Evolutionary conservation across 2,888 invertebrate species (phyloP), one percentile per base, ranked within the genome.

Genomic region (Nesidiocoris tenuis): DNA sequence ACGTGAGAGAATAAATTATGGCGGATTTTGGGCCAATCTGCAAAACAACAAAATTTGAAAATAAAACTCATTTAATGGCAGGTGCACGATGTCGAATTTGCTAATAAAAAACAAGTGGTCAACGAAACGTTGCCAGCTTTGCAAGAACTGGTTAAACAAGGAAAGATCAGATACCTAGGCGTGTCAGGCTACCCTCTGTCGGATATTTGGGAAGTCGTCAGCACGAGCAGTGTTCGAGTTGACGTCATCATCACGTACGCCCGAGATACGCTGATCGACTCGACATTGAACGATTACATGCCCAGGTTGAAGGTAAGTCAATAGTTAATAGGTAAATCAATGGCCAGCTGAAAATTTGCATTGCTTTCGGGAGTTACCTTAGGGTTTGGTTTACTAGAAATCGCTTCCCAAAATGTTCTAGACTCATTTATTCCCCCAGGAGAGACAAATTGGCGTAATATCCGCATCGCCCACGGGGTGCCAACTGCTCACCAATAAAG

Each of bases 61-160:
- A n/a, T n/a, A n/a, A n/a, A n/a, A n/a, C n/a, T n/a, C n/a, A n/a
- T n/a, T n/a, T n/a, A n/a, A n/a, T n/a, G n/a, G 23, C 82, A 96
- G 95, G 88, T 96, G n/a, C 97, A 97, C 82, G 97, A 98, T 82
- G 85, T 93, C 74, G 96, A 96, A 81, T 97, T 95, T 83, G 92
- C 94, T 0, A 88, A 91, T 3, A 89, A 88, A 78, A 83, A 90
- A 19, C 77, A 79, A 63, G 86, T 98, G 1, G 80, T 96, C 0
- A 90, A 92, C 70, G 95, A 97, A 84, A 95, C 96, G 0, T 83
- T 98, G 56, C 96, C 96, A 1, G 88, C 91, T 0, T 83, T 97
- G 12, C 90, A 91, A 80, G 88, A 88, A 80, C 87, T 92, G 7
- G 90, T 92, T 1, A 86, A 88, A 24, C 87, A 67, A 18, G 78